These are phyloP conservation scores for Thumatha senex DNA, from an alignment of 2,888 invertebrate species.

Conservation along the genomic window DNA sequence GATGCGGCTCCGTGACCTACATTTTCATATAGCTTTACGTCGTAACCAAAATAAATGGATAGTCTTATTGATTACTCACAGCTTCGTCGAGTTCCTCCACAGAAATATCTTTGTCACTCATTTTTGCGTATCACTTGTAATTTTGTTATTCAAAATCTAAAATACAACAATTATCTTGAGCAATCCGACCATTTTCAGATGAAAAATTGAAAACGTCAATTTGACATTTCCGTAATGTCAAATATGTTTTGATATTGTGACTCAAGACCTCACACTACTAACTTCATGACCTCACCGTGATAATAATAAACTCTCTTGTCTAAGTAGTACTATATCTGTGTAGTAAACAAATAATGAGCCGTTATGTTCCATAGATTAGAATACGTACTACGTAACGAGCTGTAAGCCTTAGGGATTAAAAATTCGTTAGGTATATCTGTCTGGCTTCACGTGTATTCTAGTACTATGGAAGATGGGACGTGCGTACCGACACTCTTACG, in stretches of 20 bases:
- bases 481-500: too few species aligned
- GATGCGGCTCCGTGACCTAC: slow-evolving; percentile 66
- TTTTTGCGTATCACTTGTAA: slow-evolving; percentile 43
- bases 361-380: too few species aligned
- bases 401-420: too few species aligned
- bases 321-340: too few species aligned
- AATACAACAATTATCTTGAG: slow-evolving; percentile 40
- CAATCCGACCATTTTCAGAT: slow-evolving; percentile 52
- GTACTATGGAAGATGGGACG: too few species aligned
- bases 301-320: too few species aligned
- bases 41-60: slow-evolving; percentile 18
- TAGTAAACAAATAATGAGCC: too few species aligned
- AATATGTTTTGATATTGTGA: background rate
- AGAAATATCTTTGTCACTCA: slow-evolving; percentile 71
- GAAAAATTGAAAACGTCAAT: slow-evolving; percentile 28
- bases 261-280: too few species aligned
- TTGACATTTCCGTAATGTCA: slow-evolving; percentile 17
- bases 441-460: too few species aligned
- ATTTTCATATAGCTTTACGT: slow-evolving; percentile 28
- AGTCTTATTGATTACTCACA: slow-evolving; percentile 49
- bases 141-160: slow-evolving; percentile 44
- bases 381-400: too few species aligned
- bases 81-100: slow-evolving; percentile 74
- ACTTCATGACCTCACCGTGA: too few species aligned
- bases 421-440: too few species aligned